Evolutionary conservation across 1,140 invertebrate genomes (phyloP).

Genomic region (Subanguina moxae): DNA sequence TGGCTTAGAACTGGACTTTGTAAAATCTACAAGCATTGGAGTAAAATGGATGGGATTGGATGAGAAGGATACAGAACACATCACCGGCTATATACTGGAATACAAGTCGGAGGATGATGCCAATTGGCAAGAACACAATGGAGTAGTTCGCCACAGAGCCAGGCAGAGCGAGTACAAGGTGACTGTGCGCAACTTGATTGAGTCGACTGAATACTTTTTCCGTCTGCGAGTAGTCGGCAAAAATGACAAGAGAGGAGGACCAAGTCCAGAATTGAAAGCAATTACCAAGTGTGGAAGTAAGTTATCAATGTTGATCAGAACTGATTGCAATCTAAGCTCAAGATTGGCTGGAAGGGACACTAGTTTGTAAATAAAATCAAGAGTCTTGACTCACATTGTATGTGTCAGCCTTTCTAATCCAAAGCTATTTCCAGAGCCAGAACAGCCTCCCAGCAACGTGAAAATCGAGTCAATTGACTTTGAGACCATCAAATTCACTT

Average conservation of each 20-base stretch:
- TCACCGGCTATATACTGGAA: slow-evolving; percentile 56
- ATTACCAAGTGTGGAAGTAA: slow-evolving; percentile 53
- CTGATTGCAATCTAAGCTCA: too few species aligned
- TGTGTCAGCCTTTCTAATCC: background rate
- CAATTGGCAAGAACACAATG: slow-evolving; percentile 56
- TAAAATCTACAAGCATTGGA: slow-evolving; percentile 56
- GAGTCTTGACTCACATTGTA: too few species aligned
- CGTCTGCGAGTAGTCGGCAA: slow-evolving; percentile 57
- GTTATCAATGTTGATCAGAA: too few species aligned
- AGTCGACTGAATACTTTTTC: slow-evolving; percentile 59
- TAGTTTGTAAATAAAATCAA: too few species aligned
- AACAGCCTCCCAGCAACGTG: slow-evolving; percentile 52
- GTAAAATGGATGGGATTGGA: slow-evolving; percentile 55
- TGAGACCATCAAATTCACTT: slow-evolving; percentile 48
- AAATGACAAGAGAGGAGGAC: slow-evolving; percentile 56
- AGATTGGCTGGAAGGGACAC: too few species aligned
- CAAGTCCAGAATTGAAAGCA: slow-evolving; percentile 56
- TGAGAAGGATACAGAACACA: slow-evolving; percentile 51
- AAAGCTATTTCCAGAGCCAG: slow-evolving; percentile 39
- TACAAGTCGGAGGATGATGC: slow-evolving; percentile 56
- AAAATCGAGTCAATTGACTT: slow-evolving; percentile 55
- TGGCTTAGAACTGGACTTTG: slow-evolving; percentile 50
- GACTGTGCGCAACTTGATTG: slow-evolving; percentile 45
- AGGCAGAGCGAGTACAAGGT: slow-evolving; percentile 50
- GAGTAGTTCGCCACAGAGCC: slow-evolving; percentile 48